phyloP scores from a whole-genome alignment of 2,888 invertebrate genomes.

The Tenthredo scrophulariae region DNA sequence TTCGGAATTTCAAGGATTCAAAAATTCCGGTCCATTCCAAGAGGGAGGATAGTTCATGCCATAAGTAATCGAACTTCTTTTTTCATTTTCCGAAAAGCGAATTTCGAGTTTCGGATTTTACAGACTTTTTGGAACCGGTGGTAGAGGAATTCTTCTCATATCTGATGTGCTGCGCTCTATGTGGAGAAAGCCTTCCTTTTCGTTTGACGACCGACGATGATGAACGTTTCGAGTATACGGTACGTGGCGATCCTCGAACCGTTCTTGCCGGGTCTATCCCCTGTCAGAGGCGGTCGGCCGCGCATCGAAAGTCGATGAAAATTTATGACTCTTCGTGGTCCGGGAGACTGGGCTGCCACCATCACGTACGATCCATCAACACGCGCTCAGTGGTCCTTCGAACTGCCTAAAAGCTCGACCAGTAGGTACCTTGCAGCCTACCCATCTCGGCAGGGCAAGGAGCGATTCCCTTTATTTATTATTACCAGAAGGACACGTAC shows the following conservation, averaged over 20 bases:
- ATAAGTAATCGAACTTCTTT: no score
- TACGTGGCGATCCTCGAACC: constrained; percentile 41
- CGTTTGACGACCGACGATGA: constrained; percentile 30
- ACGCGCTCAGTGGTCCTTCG: constrained; percentile 45
- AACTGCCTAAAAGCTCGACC: constrained; percentile 36
- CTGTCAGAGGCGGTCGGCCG: constrained; percentile 55
- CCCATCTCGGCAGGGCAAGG: background rate
- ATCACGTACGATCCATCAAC: constrained; percentile 51
- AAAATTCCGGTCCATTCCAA: no score
- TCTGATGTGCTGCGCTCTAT: background rate
- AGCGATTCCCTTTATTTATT: constrained; percentile 28
- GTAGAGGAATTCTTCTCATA: background rate
- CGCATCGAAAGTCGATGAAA: constrained; percentile 61
- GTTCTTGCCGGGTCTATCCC: constrained; percentile 48
- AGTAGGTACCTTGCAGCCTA: background rate
- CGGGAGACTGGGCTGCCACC: constrained; percentile 3
- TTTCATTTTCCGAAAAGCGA: no score
- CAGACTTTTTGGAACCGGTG: background rate
- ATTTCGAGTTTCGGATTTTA: no score
- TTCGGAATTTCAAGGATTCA: no score
- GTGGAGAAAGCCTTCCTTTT: background rate
- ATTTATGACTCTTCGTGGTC: constrained; percentile 64
- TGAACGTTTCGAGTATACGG: constrained; percentile 40
- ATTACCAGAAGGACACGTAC: constrained; percentile 5
- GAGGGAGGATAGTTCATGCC: no score